Percentiles rank a stretch among this genome's conserved stretches.
Conservation (phyloP, 1,140 invertebrate species). For the Agrypnia vestita region DNA sequence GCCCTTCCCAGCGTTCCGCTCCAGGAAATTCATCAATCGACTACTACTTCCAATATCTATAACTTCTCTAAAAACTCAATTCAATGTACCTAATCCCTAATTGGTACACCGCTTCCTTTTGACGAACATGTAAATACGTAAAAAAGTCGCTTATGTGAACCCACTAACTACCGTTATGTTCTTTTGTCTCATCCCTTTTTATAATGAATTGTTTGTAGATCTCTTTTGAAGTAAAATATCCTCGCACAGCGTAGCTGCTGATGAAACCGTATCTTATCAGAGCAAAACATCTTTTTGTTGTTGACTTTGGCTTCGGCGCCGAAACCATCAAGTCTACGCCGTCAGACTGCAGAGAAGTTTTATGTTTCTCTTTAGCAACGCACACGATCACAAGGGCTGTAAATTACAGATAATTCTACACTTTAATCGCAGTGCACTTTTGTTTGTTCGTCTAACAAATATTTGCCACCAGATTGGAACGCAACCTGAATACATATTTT, state of each 20-base stretch:
- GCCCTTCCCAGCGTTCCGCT: slow-evolving; percentile 32
- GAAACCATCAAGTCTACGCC: not conserved
- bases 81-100: too few species aligned
- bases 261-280: slow-evolving; percentile 24
- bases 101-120: too few species aligned
- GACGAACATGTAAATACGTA: too few species aligned
- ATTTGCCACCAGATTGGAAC: too few species aligned
- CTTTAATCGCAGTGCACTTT: not conserved
- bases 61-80: too few species aligned
- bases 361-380: slow-evolving; percentile 12
- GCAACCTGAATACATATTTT: too few species aligned
- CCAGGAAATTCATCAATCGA: slow-evolving; percentile 3
- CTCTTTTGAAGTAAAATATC: not conserved
- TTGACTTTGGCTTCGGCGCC: slow-evolving; percentile 8
- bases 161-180: too few species aligned
- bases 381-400: slow-evolving; percentile 16
- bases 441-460: too few species aligned
- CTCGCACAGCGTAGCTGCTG: slow-evolving; percentile 4
- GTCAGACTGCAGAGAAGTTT: not conserved
- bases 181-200: too few species aligned
- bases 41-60: too few species aligned
- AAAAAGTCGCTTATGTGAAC: too few species aligned
- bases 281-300: slow-evolving; percentile 31
- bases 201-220: not conserved
- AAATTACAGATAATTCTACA: not conserved